Conservation (phyloP, 1,140 invertebrate genomes). For the Cydia splendana region DNA sequence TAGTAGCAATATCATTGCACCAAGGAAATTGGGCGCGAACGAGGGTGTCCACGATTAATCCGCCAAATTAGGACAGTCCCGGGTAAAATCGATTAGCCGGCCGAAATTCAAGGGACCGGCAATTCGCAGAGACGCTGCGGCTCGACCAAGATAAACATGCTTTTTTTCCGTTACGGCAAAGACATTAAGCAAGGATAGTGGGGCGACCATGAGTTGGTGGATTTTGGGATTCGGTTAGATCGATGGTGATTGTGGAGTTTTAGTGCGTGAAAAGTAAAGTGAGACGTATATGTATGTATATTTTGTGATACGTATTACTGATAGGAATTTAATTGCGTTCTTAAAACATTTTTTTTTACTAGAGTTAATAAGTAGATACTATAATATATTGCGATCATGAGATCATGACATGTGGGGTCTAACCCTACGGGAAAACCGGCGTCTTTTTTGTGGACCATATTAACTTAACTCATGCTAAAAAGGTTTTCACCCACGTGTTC, state of each 20-base stretch:
- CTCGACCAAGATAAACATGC: constrained; percentile 70
- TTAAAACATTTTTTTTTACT: too few relatives aligned
- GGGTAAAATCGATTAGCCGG: constrained; percentile 72
- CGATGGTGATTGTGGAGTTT: constrained; percentile 26
- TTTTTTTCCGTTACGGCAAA: constrained; percentile 71
- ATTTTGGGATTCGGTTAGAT: constrained; percentile 2
- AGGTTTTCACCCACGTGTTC: too few relatives aligned
- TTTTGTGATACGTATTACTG: too few relatives aligned
- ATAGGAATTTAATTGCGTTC: too few relatives aligned
- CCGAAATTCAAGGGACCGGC: constrained; percentile 52
- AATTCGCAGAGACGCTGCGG: constrained; percentile 64
- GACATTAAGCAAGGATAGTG: constrained; percentile 77
- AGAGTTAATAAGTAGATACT: too few relatives aligned
- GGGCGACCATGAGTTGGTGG: constrained; percentile 52
- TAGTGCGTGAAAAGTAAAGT: background rate
- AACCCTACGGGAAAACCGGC: too few relatives aligned
- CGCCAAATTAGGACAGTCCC: constrained; percentile 72
- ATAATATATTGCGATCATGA: too few relatives aligned
- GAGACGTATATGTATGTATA: too few relatives aligned
- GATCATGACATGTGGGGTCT: too few relatives aligned
- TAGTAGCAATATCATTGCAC: constrained; percentile 51
- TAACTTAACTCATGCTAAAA: too few relatives aligned
- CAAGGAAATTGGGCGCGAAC: constrained; percentile 68
- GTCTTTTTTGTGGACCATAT: too few relatives aligned
- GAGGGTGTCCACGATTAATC: constrained; percentile 77